Conservation (phyloP, 2,888 invertebrate species). For the Molanna angustata region DNA sequence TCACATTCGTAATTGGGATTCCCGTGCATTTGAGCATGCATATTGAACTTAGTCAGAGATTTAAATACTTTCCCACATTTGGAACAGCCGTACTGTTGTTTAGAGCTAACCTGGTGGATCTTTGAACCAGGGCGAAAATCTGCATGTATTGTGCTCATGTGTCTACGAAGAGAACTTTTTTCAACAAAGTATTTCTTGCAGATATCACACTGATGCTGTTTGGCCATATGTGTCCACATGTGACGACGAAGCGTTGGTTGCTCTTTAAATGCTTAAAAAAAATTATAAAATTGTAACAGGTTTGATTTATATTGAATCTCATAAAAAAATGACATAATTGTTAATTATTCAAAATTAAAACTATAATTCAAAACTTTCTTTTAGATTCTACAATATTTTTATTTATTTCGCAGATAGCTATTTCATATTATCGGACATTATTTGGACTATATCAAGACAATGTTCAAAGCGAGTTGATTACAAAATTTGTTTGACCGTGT, state of each 20-base stretch:
- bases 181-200: constrained; percentile 31
- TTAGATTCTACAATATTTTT: too few species aligned
- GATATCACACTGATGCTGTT: constrained; percentile 32
- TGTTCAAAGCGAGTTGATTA: too few species aligned
- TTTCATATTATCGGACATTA: too few species aligned
- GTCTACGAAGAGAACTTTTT: constrained; percentile 29
- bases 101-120: constrained; percentile 1
- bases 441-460: too few species aligned
- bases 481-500: too few species aligned
- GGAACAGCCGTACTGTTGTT: constrained; percentile 39
- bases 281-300: not conserved
- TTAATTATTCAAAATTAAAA: too few species aligned
- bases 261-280: constrained; percentile 30
- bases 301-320: too few species aligned
- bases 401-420: too few species aligned
- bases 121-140: constrained; percentile 29
- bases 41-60: constrained; percentile 43
- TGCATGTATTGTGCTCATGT: constrained; percentile 31
- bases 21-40: constrained; percentile 47
- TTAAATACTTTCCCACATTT: constrained; percentile 47
- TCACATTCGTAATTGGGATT: constrained; percentile 49
- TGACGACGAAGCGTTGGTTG: constrained; percentile 30
- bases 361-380: too few species aligned
- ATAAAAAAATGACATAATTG: too few species aligned
- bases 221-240: constrained; percentile 32